Evolutionary conservation across 2,113 vertebrate genomes (phyloP).

Genomic region (Megalops atlanticus): DNA sequence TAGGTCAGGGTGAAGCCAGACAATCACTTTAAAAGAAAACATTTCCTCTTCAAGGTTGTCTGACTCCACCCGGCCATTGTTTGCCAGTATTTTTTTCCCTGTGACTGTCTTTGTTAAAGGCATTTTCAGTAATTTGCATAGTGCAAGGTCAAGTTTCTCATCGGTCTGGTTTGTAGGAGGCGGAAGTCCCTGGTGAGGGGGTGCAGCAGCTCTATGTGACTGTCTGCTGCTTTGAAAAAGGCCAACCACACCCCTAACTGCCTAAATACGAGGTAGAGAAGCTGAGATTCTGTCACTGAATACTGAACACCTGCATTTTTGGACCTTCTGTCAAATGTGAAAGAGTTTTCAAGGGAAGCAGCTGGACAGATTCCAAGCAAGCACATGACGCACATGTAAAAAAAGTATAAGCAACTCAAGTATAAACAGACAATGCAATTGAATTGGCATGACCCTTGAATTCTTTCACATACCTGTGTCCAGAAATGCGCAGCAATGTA

Average conservation of each 20-base stretch:
- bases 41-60: conserved; percentile 64
- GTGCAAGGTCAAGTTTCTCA: conserved; percentile 58
- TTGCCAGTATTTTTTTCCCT: conserved; percentile 34
- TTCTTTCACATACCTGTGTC: too few relatives aligned
- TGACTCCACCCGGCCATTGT: conserved; percentile 61
- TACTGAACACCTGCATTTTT: not conserved
- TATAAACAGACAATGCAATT: too few relatives aligned
- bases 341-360: not conserved
- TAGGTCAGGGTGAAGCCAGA: conserved; percentile 47
- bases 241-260: not conserved
- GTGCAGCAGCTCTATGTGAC: not conserved
- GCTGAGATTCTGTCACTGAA: not conserved
- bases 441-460: too few relatives aligned
- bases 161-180: conserved; percentile 45
- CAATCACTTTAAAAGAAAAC: conserved; percentile 53
- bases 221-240: not conserved
- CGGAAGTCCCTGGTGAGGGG: conserved; percentile 34
- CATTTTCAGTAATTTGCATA: conserved; percentile 55
- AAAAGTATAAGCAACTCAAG: too few relatives aligned
- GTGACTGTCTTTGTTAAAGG: conserved; percentile 39
- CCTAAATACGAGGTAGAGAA: too few relatives aligned
- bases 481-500: too few relatives aligned
- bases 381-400: too few relatives aligned
- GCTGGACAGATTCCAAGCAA: not conserved
- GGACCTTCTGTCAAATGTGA: not conserved